Base-by-base conservation (phyloP, 1,140 invertebrate genomes). In the Atta cephalotes region DNA sequence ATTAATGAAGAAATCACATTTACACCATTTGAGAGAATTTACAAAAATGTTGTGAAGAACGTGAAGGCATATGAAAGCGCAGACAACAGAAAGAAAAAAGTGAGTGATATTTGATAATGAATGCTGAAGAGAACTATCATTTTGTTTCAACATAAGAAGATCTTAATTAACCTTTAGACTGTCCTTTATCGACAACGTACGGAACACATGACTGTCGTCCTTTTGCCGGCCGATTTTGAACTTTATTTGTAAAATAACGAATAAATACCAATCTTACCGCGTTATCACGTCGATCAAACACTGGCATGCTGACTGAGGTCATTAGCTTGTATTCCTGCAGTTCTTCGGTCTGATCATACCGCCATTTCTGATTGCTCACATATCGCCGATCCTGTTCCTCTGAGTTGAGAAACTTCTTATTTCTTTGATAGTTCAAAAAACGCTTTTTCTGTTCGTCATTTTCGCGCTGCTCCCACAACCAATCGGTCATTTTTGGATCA, bases 281-380 rank as follows among this genome's bases (percentile, higher is more conserved):
- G 93, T 97, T 97, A 88, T 97, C 96, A 14, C 97, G 96, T 91
- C 96, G 96, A 95, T 99, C 98, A 94, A 97, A 99, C 35, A 99
- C 98, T 7, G 98, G 98, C 96, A 98, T 97, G 82, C 98, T 98
- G 21, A 99, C 98, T 51, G 98, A 98, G 12, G 98, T 98, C 97
- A 98, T 97, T 91, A 98, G 96, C 89, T 97, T 96, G 93, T 97
- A 98, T 86, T 96, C 95, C 82, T 96, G 95, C 31, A 96, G 93
- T 88, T 96, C 96, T 63, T 95, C 95, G 45, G 96, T 96, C 90
- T 97, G 96, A 85, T 97, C 96, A 94, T 96, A 60, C 84, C 72
- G 51, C 74, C 93, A 85, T 89, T 94, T 94, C 85, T 94, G 94
- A 87, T 96, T 96, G 70, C 93, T 94, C 56, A 95, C 91, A 89